These are phyloP conservation scores for Zaprionus africanus DNA, from an alignment of 1,140 invertebrate species.

Conservation along the genomic window DNA sequence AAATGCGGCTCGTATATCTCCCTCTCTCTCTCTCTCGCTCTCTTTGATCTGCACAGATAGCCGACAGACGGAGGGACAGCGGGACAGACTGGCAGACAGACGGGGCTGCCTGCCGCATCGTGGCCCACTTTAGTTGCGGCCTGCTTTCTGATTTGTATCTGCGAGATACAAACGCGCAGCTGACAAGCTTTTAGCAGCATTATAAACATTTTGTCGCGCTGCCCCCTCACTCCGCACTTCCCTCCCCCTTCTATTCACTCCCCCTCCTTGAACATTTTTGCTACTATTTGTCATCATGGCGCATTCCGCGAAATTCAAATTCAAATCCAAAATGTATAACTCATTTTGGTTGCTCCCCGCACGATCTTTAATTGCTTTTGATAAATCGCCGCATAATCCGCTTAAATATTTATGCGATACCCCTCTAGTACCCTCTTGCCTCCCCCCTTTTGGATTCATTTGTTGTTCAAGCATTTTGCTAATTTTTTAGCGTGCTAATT, in stretches of 20 bases:
- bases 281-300: constrained; percentile 78
- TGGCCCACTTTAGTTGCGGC: constrained; percentile 59
- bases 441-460: constrained; percentile 2
- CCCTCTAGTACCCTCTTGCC: not conserved
- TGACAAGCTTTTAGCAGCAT: constrained; percentile 81
- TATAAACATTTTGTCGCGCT: constrained; percentile 77
- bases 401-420: constrained; percentile 68
- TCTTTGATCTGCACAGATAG: constrained; percentile 73
- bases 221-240: not conserved
- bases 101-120: constrained; percentile 31
- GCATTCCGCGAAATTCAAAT: constrained; percentile 71
- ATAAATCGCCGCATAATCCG: constrained; percentile 81
- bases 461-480: constrained; percentile 31
- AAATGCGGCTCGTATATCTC: constrained; percentile 58
- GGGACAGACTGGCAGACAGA: not conserved
- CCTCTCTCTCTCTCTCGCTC: constrained; percentile 9
- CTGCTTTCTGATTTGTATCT: constrained; percentile 76
- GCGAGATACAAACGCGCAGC: constrained; percentile 53
- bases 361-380: constrained; percentile 75
- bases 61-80: constrained; percentile 24
- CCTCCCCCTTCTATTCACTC: not conserved
- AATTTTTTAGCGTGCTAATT: constrained; percentile 80
- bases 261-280: constrained; percentile 66
- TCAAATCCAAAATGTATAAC: constrained; percentile 42
- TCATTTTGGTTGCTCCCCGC: constrained; percentile 46